A percentile compares a stretch with the other conserved stretches of the same genome.
phyloP scores from a whole-genome alignment of 2,797 vertebrate species.

The Lerista edwardsae region DNA sequence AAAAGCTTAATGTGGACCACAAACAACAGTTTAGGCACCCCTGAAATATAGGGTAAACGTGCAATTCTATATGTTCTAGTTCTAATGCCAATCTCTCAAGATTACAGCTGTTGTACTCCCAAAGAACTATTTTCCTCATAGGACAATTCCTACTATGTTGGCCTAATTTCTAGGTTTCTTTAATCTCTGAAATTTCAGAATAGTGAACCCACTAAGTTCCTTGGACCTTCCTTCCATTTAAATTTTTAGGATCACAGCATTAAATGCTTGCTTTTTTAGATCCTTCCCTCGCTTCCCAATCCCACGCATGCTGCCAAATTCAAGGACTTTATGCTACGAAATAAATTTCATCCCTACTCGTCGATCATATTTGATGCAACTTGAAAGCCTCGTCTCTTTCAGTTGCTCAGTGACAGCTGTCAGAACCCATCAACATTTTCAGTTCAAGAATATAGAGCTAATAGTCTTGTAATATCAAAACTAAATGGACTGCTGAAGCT shows the following conservation, averaged over 20 bases:
- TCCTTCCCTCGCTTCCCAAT: background rate
- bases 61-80: too few relatives aligned
- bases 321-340: conserved; percentile 44
- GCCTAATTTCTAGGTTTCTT: background rate
- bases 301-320: conserved; percentile 30
- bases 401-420: conserved; percentile 68
- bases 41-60: too few relatives aligned
- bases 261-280: background rate
- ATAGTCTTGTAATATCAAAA: conserved; percentile 70
- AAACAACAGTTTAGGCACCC: too few relatives aligned
- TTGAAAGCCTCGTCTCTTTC: conserved; percentile 61
- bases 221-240: background rate
- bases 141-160: background rate
- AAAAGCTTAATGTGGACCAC: too few relatives aligned
- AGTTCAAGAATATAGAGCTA: conserved; percentile 65
- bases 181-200: background rate
- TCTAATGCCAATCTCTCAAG: too few relatives aligned
- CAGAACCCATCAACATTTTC: conserved; percentile 72
- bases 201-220: background rate
- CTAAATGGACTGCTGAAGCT: conserved; percentile 71
- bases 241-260: conserved; percentile 6
- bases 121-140: background rate
- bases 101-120: too few relatives aligned
- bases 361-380: conserved; percentile 57
- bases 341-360: conserved; percentile 54